Conservation (phyloP, 2,888 invertebrate genomes). For the Aleiodes alternator region DNA sequence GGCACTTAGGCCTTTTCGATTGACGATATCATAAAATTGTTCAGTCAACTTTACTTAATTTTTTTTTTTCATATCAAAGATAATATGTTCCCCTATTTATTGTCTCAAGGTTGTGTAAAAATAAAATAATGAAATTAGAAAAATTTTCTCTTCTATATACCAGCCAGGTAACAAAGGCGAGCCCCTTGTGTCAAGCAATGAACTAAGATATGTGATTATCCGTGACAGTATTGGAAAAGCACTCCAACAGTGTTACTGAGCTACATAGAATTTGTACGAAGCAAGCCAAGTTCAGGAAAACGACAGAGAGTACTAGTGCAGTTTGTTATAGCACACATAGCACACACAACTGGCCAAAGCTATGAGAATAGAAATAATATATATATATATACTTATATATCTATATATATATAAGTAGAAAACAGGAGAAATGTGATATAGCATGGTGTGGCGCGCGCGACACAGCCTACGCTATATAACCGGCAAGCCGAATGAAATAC, state of each 20-base stretch:
- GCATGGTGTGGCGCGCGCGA: background rate
- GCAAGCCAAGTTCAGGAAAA: conserved; percentile 17
- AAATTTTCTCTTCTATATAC: conserved; percentile 5
- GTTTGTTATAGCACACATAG: background rate
- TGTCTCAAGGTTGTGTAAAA: background rate
- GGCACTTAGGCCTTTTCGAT: no score
- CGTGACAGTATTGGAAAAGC: conserved; percentile 31
- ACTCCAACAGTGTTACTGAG: conserved; percentile 18
- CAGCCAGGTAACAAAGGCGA: background rate
- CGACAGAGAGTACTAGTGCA: background rate
- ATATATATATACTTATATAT: no score
- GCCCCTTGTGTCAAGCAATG: background rate
- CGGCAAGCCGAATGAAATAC: conserved; percentile 48
- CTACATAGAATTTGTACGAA: conserved; percentile 21
- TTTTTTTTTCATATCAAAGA: no score
- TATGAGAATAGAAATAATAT: background rate
- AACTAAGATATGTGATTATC: conserved; percentile 34
- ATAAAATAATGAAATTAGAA: background rate
- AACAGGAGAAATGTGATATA: conserved; percentile 23
- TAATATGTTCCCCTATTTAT: no score
- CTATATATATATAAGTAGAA: background rate
- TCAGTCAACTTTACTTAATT: no score
- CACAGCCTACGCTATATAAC: conserved; percentile 30
- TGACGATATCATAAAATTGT: no score
- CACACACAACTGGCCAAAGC: background rate